Evolutionary conservation across 2,113 vertebrate genomes (phyloP).

Genomic region (Dasyprocta punctata): DNA sequence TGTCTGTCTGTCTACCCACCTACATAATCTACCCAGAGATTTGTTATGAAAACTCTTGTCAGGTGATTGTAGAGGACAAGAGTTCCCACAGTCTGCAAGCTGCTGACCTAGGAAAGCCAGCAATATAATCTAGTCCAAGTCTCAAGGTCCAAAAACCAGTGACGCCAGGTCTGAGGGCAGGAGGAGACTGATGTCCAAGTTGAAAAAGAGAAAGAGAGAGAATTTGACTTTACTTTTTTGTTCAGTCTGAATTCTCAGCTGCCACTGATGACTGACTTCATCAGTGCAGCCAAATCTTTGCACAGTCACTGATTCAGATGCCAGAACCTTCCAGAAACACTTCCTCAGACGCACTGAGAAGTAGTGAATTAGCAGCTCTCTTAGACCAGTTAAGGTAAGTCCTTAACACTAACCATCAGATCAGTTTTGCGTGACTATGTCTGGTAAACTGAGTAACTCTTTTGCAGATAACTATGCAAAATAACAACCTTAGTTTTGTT

Average conservation of each 20-base stretch:
- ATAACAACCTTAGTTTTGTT: no score
- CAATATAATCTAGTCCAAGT: not conserved
- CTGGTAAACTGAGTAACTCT: no score
- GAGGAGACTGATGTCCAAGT: not conserved
- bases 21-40: not conserved
- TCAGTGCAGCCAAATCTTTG: not conserved
- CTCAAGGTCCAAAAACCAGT: not conserved
- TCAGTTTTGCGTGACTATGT: no score
- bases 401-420: not conserved
- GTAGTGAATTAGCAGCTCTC: not conserved
- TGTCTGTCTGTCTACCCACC: not conserved
- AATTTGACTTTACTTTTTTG: not conserved
- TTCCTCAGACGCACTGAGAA: not conserved
- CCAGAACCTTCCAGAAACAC: not conserved
- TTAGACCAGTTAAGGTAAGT: not conserved
- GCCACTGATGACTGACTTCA: not conserved
- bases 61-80: not conserved
- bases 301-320: not conserved
- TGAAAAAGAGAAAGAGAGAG: not conserved
- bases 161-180: not conserved
- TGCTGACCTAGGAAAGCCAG: not conserved
- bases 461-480: no score
- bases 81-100: not conserved
- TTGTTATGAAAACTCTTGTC: not conserved
- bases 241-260: not conserved